These are phyloP conservation scores for Chaetorhynchus papuensis DNA, from an alignment of 2,113 vertebrate genomes.

Conservation along the genomic window DNA sequence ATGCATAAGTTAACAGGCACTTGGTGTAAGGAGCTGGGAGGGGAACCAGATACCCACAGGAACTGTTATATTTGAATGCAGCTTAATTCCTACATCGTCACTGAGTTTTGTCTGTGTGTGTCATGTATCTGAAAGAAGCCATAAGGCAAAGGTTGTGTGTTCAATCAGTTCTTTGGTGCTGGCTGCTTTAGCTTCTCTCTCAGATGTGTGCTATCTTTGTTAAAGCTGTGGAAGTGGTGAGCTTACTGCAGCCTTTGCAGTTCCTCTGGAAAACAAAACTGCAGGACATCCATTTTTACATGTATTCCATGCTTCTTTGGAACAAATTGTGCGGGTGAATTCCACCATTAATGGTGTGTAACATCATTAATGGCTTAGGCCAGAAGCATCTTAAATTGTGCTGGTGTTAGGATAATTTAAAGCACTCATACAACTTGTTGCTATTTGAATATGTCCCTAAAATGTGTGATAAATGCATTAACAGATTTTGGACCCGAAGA, in stretches of 20 bases:
- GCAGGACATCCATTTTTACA: neutral
- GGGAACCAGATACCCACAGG: neutral
- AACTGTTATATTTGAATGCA: neutral
- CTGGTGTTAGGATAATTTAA: constrained; percentile 29
- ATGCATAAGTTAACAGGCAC: neutral
- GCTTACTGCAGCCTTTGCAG: neutral
- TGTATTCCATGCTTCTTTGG: neutral
- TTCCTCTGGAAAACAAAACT: neutral
- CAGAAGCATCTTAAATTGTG: constrained; percentile 15
- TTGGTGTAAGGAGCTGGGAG: neutral
- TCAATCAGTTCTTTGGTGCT: neutral
- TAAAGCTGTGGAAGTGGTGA: neutral
- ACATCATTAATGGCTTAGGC: neutral
- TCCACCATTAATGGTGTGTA: constrained; percentile 40
- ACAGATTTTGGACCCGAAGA: neutral
- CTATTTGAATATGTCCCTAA: constrained; percentile 15
- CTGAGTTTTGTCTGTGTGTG: neutral
- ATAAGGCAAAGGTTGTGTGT: neutral
- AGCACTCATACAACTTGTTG: neutral
- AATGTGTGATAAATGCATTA: constrained; percentile 8
- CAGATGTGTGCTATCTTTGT: neutral
- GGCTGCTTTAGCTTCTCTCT: neutral
- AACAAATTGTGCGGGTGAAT: neutral
- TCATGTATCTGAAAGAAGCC: neutral
- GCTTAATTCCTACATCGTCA: fast-evolving